Evolutionary conservation across 2,888 invertebrate genomes (phyloP).

Genomic region (Lingula anatina): DNA sequence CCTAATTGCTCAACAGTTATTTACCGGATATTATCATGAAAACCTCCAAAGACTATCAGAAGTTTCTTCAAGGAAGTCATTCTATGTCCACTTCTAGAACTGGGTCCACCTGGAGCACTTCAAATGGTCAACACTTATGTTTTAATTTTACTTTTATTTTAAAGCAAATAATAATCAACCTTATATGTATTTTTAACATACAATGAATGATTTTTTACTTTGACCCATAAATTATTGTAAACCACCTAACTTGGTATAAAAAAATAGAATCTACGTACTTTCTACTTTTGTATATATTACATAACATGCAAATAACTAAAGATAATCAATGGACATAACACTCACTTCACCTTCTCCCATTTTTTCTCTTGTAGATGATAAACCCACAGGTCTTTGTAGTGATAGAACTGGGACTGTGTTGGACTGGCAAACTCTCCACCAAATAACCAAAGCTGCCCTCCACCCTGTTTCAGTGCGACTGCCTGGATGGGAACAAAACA

Average conservation of each 20-base stretch:
- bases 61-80: constrained; percentile 77
- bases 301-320: too few relatives aligned
- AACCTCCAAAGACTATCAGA: constrained; percentile 84
- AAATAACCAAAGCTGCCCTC: constrained; percentile 74
- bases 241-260: too few relatives aligned
- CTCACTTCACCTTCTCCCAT: constrained; percentile 73
- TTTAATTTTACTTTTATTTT: too few relatives aligned
- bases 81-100: constrained; percentile 81
- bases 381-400: constrained; percentile 88
- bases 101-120: constrained; percentile 68
- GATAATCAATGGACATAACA: too few relatives aligned
- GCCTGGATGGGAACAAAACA: constrained; percentile 55
- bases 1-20: too few relatives aligned
- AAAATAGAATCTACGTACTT: too few relatives aligned
- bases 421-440: constrained; percentile 92
- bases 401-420: constrained; percentile 85
- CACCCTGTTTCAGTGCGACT: constrained; percentile 68
- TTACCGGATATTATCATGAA: constrained; percentile 69
- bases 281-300: too few relatives aligned
- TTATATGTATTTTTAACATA: too few relatives aligned
- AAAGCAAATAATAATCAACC: too few relatives aligned
- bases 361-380: constrained; percentile 64
- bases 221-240: too few relatives aligned
- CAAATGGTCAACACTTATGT: constrained; percentile 21
- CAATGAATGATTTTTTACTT: too few relatives aligned